These are phyloP conservation scores for Koerneria pararmatus DNA, from an alignment of 2,888 invertebrate species.

Conservation along the genomic window DNA sequence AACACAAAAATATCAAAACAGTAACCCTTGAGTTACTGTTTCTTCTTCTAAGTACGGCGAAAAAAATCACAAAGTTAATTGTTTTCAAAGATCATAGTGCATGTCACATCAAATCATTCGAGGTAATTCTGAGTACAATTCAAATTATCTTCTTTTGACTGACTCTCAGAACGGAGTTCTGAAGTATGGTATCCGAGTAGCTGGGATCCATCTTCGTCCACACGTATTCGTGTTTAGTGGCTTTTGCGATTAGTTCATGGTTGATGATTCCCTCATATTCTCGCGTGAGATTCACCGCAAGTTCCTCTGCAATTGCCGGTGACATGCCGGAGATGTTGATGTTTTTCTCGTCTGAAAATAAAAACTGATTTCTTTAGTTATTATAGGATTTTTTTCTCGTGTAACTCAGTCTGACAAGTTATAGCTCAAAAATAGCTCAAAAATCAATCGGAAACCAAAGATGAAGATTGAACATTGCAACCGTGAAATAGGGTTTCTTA, in stretches of 20 bases:
- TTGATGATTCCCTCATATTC: conserved; percentile 54
- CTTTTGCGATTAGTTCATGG: conserved; percentile 51
- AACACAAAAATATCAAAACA: too few species aligned
- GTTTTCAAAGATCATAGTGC: too few species aligned
- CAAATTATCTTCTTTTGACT: too few species aligned
- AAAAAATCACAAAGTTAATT: too few species aligned
- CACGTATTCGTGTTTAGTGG: conserved; percentile 55
- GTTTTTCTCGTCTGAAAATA: conserved; percentile 54
- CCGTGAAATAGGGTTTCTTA: too few species aligned
- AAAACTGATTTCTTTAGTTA: conserved; percentile 27
- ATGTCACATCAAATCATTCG: too few species aligned
- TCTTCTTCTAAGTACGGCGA: too few species aligned
- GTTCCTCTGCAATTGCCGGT: conserved; percentile 40
- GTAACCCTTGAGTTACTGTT: too few species aligned
- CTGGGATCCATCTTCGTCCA: conserved; percentile 53
- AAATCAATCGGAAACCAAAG: background rate
- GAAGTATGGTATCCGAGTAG: conserved; percentile 39
- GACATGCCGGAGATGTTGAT: conserved; percentile 50
- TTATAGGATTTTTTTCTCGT: background rate
- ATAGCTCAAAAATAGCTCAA: background rate
- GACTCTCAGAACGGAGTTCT: conserved; percentile 55
- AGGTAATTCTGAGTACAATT: too few species aligned
- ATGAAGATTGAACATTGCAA: background rate
- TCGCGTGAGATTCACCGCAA: conserved; percentile 54
- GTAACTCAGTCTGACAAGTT: background rate